Conservation (phyloP, 2,888 invertebrate species). For the Lithophane leautieri region DNA sequence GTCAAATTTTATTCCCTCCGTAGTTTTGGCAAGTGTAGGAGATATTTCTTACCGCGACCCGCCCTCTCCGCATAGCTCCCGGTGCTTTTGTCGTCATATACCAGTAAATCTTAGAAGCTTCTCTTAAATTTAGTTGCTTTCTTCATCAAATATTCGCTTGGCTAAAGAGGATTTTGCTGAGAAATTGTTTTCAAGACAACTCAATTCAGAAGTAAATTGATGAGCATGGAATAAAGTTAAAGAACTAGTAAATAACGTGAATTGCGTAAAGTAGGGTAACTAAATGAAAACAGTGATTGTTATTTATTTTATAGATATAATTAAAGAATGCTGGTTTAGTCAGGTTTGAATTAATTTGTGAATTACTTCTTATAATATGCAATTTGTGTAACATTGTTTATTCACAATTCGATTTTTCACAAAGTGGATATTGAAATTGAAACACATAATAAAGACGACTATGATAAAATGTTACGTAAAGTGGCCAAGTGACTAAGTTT, state of each 20-base stretch:
- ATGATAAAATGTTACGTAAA: background rate
- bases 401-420: background rate
- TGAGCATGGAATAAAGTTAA: constrained; percentile 30
- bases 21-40: constrained; percentile 80
- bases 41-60: constrained; percentile 78
- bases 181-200: constrained; percentile 57
- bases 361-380: background rate
- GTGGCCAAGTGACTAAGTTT: too few species aligned
- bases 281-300: background rate
- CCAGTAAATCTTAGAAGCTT: constrained; percentile 83
- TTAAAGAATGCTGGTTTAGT: background rate
- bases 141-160: constrained; percentile 71
- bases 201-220: constrained; percentile 45
- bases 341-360: constrained; percentile 1
- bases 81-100: constrained; percentile 83
- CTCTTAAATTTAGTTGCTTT: constrained; percentile 81
- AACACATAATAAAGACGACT: background rate
- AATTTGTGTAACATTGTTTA: constrained; percentile 5
- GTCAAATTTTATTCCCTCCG: constrained; percentile 74
- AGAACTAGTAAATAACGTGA: constrained; percentile 12
- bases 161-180: constrained; percentile 61
- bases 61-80: constrained; percentile 76
- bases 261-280: constrained; percentile 27
- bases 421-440: constrained; percentile 2
- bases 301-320: background rate